Evolutionary conservation across 2,113 vertebrate species (phyloP).

Genomic region (Craseonycteris thonglongyai): DNA sequence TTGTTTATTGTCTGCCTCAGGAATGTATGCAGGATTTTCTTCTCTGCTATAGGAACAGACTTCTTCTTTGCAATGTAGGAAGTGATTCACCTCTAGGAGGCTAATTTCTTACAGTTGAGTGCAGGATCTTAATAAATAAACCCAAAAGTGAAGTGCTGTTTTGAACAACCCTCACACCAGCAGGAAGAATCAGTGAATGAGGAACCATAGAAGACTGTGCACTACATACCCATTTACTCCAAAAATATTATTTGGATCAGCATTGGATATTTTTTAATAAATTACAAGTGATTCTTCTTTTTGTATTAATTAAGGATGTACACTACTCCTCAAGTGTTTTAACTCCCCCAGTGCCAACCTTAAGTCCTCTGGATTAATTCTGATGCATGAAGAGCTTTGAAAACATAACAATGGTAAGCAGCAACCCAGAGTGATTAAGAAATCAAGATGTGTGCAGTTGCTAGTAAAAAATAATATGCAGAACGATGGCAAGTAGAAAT

Average conservation of each 20-base stretch:
- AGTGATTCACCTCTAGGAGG: slow-evolving; percentile 84
- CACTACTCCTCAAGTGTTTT: slow-evolving; percentile 69
- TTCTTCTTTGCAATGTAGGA: slow-evolving; percentile 70
- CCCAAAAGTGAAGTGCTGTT: slow-evolving; percentile 85
- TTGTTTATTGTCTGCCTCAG: slow-evolving; percentile 50
- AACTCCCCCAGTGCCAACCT: slow-evolving; percentile 64
- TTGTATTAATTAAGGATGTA: slow-evolving; percentile 78
- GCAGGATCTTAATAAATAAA: slow-evolving; percentile 86
- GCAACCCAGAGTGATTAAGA: slow-evolving; percentile 41
- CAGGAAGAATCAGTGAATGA: slow-evolving; percentile 83
- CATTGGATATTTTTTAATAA: slow-evolving; percentile 71
- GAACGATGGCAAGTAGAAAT: slow-evolving; percentile 17
- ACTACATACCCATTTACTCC: slow-evolving; percentile 70
- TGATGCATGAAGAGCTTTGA: slow-evolving; percentile 58
- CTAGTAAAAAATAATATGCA: background rate
- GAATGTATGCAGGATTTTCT: slow-evolving; percentile 35
- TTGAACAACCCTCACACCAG: slow-evolving; percentile 85
- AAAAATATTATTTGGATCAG: slow-evolving; percentile 77
- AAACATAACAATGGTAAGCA: slow-evolving; percentile 58
- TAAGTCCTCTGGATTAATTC: slow-evolving; percentile 58
- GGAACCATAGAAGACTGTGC: slow-evolving; percentile 76
- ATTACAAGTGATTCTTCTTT: slow-evolving; percentile 75
- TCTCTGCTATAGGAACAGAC: slow-evolving; percentile 66
- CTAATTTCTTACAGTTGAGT: slow-evolving; percentile 85
- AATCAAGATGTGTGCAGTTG: slow-evolving; percentile 55